Conservation (phyloP, 2,888 invertebrate species). For the Argyresthia goedartella region DNA sequence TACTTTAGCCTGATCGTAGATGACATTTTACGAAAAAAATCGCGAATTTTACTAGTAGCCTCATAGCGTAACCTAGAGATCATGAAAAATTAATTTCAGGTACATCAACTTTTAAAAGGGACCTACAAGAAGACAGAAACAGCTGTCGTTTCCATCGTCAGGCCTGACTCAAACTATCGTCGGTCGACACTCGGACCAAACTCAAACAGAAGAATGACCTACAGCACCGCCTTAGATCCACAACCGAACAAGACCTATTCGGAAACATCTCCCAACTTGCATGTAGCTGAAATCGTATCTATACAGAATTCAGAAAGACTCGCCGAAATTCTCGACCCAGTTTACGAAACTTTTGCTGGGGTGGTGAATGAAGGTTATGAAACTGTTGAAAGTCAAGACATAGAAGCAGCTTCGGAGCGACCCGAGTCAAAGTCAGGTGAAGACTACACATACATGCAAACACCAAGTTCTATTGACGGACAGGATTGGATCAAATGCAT, state of each 20-base stretch:
- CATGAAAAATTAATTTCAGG: constrained; percentile 27
- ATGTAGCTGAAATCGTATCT: constrained; percentile 60
- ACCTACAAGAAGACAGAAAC: constrained; percentile 58
- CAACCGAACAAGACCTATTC: constrained; percentile 15
- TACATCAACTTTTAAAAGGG: constrained; percentile 44
- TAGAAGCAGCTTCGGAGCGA: constrained; percentile 31
- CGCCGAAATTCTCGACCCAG: constrained; percentile 55
- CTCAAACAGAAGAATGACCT: constrained; percentile 35
- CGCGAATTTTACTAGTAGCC: too few relatives aligned
- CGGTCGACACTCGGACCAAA: constrained; percentile 30
- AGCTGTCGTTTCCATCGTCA: constrained; percentile 47
- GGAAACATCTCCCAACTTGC: constrained; percentile 16
- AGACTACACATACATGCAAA: constrained; percentile 45
- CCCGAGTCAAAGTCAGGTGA: constrained; percentile 26
- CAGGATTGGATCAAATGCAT: constrained; percentile 48
- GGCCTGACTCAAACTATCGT: constrained; percentile 33
- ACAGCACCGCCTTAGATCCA: constrained; percentile 38
- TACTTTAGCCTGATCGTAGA: too few relatives aligned
- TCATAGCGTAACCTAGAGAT: too few relatives aligned
- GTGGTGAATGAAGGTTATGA: constrained; percentile 44
- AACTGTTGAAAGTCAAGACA: constrained; percentile 29
- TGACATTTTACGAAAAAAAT: too few relatives aligned
- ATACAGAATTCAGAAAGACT: constrained; percentile 53
- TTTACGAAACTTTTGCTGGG: constrained; percentile 51
- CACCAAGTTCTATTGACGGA: constrained; percentile 47